These are phyloP conservation scores for Mycteria americana DNA, from an alignment of 2,797 vertebrate species.

Conservation along the genomic window DNA sequence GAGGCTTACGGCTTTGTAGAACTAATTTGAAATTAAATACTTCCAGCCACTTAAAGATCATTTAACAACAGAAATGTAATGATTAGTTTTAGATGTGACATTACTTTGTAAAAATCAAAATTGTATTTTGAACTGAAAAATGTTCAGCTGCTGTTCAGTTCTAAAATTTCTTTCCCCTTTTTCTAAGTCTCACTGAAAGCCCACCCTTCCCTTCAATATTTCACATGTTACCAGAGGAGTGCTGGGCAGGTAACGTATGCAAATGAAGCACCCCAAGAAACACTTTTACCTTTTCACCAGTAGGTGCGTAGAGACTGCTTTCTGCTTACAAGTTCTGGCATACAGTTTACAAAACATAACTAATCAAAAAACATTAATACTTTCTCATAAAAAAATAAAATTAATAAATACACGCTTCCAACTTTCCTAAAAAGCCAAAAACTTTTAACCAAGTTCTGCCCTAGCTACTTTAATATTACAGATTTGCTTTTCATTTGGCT, in stretches of 20 bases:
- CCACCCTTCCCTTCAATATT: neutral
- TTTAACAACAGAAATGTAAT: neutral
- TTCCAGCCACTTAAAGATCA: neutral
- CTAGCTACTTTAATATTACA: neutral
- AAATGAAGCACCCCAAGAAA: neutral
- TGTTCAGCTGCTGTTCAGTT: neutral
- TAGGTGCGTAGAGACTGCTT: neutral
- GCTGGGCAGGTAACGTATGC: neutral
- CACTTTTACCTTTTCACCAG: neutral
- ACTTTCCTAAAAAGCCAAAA: neutral
- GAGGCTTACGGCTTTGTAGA: neutral
- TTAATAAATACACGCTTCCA: neutral
- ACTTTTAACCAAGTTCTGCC: neutral
- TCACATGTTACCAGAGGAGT: neutral
- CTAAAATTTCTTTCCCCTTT: neutral
- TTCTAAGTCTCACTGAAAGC: neutral
- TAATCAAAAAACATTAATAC: neutral
- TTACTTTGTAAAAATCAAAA: neutral
- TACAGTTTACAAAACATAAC: neutral
- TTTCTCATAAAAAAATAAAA: neutral
- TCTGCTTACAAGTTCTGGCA: neutral
- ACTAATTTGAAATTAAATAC: neutral
- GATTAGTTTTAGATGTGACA: neutral
- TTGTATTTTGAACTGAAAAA: neutral
- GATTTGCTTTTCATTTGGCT: neutral